A percentile compares a stretch with the other conserved stretches of the same genome.
These are phyloP conservation scores for Mythimna impura DNA, from an alignment of 2,888 invertebrate genomes.

Conservation along the genomic window DNA sequence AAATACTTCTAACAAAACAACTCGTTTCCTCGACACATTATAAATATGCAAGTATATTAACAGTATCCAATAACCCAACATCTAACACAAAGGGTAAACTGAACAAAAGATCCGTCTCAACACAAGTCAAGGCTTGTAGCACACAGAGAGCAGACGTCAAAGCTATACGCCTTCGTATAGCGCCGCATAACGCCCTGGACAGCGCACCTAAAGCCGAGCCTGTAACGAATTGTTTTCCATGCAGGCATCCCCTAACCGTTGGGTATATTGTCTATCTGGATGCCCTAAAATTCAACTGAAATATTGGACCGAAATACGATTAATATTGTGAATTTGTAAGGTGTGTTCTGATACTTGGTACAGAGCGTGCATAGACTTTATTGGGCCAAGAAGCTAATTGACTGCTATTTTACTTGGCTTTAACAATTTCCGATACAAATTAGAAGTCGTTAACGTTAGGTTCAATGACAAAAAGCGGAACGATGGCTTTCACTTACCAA, in stretches of 20 bases:
- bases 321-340: conserved; percentile 13
- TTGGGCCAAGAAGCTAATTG: not conserved
- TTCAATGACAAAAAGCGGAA: no score
- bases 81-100: conserved; percentile 23
- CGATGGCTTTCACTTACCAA: not conserved
- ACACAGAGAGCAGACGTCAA: conserved; percentile 16
- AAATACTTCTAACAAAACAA: no score
- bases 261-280: conserved; percentile 38
- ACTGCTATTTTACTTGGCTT: not conserved
- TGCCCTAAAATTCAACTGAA: conserved; percentile 46
- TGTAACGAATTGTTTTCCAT: conserved; percentile 33
- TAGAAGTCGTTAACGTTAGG: no score
- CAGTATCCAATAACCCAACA: conserved; percentile 10
- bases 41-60: not conserved
- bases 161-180: conserved; percentile 36
- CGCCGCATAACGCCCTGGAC: conserved; percentile 26
- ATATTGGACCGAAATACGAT: conserved; percentile 39
- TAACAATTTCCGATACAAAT: not conserved
- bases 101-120: conserved; percentile 9
- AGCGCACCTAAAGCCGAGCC: conserved; percentile 8
- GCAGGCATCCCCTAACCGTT: conserved; percentile 7
- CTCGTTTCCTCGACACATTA: not conserved
- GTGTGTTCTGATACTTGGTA: no score
- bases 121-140: conserved; percentile 12
- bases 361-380: not conserved